These are phyloP conservation scores for Mycetomoellerius zeteki DNA, from an alignment of 1,140 invertebrate species.

Conservation along the genomic window DNA sequence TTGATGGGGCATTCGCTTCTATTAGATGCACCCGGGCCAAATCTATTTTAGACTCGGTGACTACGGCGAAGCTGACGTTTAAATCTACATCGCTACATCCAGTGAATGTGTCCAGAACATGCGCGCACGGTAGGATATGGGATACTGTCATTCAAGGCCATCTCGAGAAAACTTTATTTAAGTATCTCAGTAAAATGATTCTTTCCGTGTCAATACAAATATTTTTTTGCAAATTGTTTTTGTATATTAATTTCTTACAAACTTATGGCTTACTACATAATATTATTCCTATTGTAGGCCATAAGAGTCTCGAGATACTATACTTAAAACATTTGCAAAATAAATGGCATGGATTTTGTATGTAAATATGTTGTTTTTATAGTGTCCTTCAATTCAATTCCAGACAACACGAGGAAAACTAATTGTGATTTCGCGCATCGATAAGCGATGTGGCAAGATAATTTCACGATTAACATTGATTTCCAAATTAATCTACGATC, in stretches of 20 bases:
- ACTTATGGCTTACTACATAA: too few species aligned
- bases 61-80: neutral
- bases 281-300: too few species aligned
- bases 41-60: slow-evolving; percentile 36
- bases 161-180: neutral
- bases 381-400: slow-evolving; percentile 5
- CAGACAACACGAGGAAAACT: slow-evolving; percentile 2
- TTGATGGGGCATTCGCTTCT: slow-evolving; percentile 21
- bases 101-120: slow-evolving; percentile 21
- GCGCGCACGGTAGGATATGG: neutral
- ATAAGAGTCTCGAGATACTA: neutral
- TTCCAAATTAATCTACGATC: slow-evolving; percentile 34
- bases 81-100: slow-evolving; percentile 20
- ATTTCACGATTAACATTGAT: slow-evolving; percentile 38
- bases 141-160: neutral
- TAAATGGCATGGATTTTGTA: neutral
- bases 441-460: neutral
- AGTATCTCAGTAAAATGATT: too few species aligned
- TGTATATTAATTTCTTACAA: too few species aligned
- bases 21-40: neutral
- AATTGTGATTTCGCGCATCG: slow-evolving; percentile 5
- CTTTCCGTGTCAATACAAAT: too few species aligned
- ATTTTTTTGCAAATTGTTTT: too few species aligned
- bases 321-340: neutral
- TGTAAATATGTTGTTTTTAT: slow-evolving; percentile 7